Evolutionary conservation across 2,888 invertebrate species (phyloP).

Genomic region (Chrysopilus asiliformis): DNA sequence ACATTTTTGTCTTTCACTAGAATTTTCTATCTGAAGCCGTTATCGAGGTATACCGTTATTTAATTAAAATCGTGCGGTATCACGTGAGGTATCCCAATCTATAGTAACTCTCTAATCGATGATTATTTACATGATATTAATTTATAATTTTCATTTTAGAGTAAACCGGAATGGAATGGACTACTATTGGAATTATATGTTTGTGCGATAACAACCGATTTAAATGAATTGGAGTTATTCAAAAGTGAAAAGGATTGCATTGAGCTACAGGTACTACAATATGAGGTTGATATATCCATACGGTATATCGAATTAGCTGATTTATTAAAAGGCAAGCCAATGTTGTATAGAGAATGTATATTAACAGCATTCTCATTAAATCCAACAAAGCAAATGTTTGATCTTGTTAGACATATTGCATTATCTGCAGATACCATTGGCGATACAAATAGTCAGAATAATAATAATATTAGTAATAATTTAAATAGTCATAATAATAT

Average conservation of each 20-base stretch:
- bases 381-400: slow-evolving; percentile 41
- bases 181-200: slow-evolving; percentile 40
- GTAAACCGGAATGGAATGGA: slow-evolving; percentile 9
- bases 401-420: slow-evolving; percentile 40
- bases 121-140: too few relatives aligned
- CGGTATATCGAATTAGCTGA: slow-evolving; percentile 44
- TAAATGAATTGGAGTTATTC: slow-evolving; percentile 46
- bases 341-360: slow-evolving; percentile 46
- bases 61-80: too few relatives aligned
- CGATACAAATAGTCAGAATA: neutral
- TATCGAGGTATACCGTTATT: neutral
- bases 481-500: slow-evolving; percentile 20
- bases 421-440: slow-evolving; percentile 35
- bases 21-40: too few relatives aligned
- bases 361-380: slow-evolving; percentile 49
- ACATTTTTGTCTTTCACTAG: too few relatives aligned
- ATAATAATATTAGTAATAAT: slow-evolving; percentile 21
- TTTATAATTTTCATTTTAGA: too few relatives aligned
- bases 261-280: slow-evolving; percentile 38
- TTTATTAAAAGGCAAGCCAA: slow-evolving; percentile 37
- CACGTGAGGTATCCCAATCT: too few relatives aligned
- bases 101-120: too few relatives aligned
- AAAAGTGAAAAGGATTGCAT: slow-evolving; percentile 31
- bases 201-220: slow-evolving; percentile 45
- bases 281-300: slow-evolving; percentile 37